Evolutionary conservation across 2,113 vertebrate species (phyloP), one percentile per base, ranked within the genome.

Genomic region (Gopherus evgoodei): DNA sequence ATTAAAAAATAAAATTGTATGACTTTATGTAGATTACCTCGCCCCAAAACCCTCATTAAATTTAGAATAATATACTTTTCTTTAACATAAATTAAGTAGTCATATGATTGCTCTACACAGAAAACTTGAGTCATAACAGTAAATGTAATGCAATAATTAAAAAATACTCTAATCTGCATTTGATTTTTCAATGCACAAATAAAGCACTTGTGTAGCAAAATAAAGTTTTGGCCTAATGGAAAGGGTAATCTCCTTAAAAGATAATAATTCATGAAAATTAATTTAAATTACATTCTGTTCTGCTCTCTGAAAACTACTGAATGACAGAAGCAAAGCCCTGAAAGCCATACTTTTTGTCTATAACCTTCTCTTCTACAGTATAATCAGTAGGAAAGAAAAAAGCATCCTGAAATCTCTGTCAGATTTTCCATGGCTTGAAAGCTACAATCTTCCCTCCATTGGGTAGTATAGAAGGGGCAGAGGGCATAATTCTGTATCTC

Each of bases 71-170:
- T 54, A 54, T 50, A 44, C 17, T 12, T 56, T 57, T 86, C 53
- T 84, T 83, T 54, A 83, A 65, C 13, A 79, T 31, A 78, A 53
- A 38, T 52, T 49, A 35, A 29, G 11, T 25, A 81, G 31, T 31
- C 83, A 88, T 81, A 83, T 49, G n/a, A 84, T 38, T 52, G 24
- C 59, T 4, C 12, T 29, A 75, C 38, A 76, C 38, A 76, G 50
- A 94, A 47, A 49, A n/a, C 56, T 56, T 82, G 44, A 49, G 92
- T 21, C 29, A 76, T 57, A 10, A 38, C 12, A 47, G 62, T 42
- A 89, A 89, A 42, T 83, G n/a, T 86, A 90, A 88, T 50, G 59
- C n/a, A 90, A 65, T 88, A 93, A 93, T 72, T 57, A 72, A 35
- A 80, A 69, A 11, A 87, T n/a, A 78, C 86, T 19, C 24, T 42